Percentiles rank a stretch among this genome's conserved stretches.
Conservation (phyloP, 2,797 vertebrate genomes). For the Lycodopsis pacificus region DNA sequence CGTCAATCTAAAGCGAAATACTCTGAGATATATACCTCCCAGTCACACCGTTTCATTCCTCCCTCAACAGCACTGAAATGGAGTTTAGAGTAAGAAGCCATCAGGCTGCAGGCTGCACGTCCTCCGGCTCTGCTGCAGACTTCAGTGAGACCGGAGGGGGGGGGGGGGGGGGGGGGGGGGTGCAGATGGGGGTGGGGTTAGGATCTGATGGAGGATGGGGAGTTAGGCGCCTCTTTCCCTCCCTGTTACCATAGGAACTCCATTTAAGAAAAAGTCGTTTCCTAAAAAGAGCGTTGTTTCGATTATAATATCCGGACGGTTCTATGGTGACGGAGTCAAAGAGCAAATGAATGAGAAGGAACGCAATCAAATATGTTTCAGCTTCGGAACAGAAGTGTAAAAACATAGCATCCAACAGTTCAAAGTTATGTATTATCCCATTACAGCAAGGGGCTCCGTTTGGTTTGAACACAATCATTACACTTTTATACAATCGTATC, state of each 20-base stretch:
- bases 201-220: slow-evolving; percentile 57
- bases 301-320: not conserved
- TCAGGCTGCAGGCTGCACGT: not conserved
- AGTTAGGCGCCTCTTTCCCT: slow-evolving; percentile 71
- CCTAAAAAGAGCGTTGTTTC: not conserved
- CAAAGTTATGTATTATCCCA: not conserved
- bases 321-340: not conserved
- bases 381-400: not conserved
- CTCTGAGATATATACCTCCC: not conserved
- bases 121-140: slow-evolving; percentile 7
- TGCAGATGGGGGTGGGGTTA: slow-evolving; percentile 68
- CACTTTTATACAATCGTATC: not conserved
- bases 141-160: not conserved
- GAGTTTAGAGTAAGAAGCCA: not conserved
- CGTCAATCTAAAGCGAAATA: not conserved
- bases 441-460: not conserved
- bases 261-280: slow-evolving; percentile 51
- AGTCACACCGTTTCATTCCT: not conserved
- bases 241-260: slow-evolving; percentile 73
- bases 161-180: slow-evolving; percentile 3
- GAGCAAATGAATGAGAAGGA: not conserved
- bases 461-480: not conserved
- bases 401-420: not conserved
- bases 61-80: not conserved
- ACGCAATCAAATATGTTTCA: rapidly evolving